Base-by-base conservation (phyloP, 2,888 invertebrate genomes). In the Latrodectus elegans region DNA sequence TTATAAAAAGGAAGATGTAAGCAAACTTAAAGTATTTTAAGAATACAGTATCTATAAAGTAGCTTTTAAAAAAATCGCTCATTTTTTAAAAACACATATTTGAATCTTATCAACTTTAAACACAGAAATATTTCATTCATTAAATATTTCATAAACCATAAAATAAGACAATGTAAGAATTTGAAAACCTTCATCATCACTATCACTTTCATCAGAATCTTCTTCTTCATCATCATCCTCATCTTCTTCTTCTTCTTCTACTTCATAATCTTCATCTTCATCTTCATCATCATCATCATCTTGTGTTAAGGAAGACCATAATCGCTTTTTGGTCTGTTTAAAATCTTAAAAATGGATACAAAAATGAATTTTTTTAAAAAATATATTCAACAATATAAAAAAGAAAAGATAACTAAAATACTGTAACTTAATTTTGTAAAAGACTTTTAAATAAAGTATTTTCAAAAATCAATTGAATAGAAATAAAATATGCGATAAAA, bases 221-320 rank as follows among this genome's bases (percentile, higher is more conserved):
- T 89, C 89, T 70, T 89, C 88, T 1, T 73, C 83, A 11, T 83
- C 84, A 0, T 80, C 84, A n/a, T 87, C 86, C 6, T 88, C 88
- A 11, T 88, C 89, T 51, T 86, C 89, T 11, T 70, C 64, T 91
- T 88, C 88, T 0, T 93, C 92, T 78, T 93, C 89, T 10, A 90
- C 90, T 8, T 89, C 90, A 22, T 17, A 17, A 3, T 74, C 74
- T 6, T 38, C 38, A 38, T 38, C 90, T 53, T 88, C 75, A 60
- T 90, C 90, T 8, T 89, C 90, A 22, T 17, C 14, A 3, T 74
- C 74, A 38, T 38, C 38, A 38, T 38, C 38, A 38, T 38, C 38
- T 38, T 38, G 38, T 38, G 38, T 38, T 38, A 38, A 38, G 6
- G 38, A 4, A 3, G 38, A 38, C 38, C 38, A 38, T 2, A 38